phyloP scores from a whole-genome alignment of 2,888 invertebrate species.

The Drosophila aldrichi region DNA sequence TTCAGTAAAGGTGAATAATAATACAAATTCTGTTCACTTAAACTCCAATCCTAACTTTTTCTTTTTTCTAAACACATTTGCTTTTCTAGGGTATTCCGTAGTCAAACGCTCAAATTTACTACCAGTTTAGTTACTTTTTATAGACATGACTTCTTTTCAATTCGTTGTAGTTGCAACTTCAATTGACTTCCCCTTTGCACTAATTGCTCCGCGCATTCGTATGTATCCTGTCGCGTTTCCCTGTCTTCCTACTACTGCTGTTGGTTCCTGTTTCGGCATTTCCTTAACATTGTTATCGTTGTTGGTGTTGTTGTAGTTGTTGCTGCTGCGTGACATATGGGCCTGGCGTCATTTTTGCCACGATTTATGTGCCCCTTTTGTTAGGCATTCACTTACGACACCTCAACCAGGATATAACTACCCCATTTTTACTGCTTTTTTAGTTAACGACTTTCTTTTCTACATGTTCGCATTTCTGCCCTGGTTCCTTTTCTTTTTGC shows the following conservation, averaged over 20 bases:
- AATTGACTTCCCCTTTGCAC: constrained; percentile 72
- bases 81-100: background rate
- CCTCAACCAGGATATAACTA: constrained; percentile 55
- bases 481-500: constrained; percentile 2
- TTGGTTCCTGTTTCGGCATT: constrained; percentile 32
- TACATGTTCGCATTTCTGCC: constrained; percentile 3
- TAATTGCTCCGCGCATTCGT: constrained; percentile 60
- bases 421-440: constrained; percentile 67
- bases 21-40: too few relatives aligned
- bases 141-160: constrained; percentile 38
- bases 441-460: constrained; percentile 70
- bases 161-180: constrained; percentile 64
- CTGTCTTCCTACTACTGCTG: constrained; percentile 10
- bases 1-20: too few relatives aligned
- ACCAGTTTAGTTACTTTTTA: constrained; percentile 24
- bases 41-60: too few relatives aligned
- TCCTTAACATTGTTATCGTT: constrained; percentile 20
- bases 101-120: background rate
- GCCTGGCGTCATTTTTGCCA: constrained; percentile 74
- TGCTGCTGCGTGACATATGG: constrained; percentile 66
- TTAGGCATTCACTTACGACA: constrained; percentile 66
- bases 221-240: constrained; percentile 73
- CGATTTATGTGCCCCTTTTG: constrained; percentile 67
- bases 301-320: background rate
- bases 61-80: background rate